Conservation (phyloP, 1,140 invertebrate genomes). For the Geopemphigus sp. region DNA sequence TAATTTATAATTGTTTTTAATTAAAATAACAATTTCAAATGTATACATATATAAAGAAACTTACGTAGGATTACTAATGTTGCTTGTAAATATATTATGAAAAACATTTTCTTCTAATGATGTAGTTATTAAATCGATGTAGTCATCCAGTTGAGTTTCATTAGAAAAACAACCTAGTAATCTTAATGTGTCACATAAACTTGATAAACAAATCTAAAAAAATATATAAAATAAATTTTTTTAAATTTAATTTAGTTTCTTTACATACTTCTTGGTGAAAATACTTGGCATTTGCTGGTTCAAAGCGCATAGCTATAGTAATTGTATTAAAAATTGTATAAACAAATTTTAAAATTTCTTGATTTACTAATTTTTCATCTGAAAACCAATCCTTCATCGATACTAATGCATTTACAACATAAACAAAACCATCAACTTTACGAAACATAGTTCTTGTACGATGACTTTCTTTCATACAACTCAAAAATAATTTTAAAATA, state of each 20-base stretch:
- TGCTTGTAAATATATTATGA: conserved; percentile 72
- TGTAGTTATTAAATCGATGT: conserved; percentile 53
- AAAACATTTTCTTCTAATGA: conserved; percentile 57
- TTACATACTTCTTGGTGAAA: conserved; percentile 85
- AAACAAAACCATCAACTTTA: conserved; percentile 94
- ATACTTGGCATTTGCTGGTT: conserved; percentile 98
- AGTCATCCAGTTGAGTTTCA: conserved; percentile 60
- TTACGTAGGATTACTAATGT: conserved; percentile 62
- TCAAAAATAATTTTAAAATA: conserved; percentile 83
- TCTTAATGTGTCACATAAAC: conserved; percentile 85
- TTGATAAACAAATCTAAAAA: conserved; percentile 70
- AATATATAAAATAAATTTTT: not conserved
- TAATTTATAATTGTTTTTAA: not conserved
- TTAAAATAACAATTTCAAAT: not conserved
- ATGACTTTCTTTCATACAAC: conserved; percentile 90
- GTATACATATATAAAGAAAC: not conserved
- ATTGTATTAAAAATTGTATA: conserved; percentile 93
- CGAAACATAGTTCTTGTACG: conserved; percentile 93
- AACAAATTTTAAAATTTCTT: conserved; percentile 69
- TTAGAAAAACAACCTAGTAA: conserved; percentile 85
- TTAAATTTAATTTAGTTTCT: not conserved
- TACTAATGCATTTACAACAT: conserved; percentile 92
- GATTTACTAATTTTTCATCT: conserved; percentile 52
- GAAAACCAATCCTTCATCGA: conserved; percentile 82
- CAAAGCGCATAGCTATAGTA: conserved; percentile 96